phyloP scores from a whole-genome alignment of 2,113 vertebrate species.

The Ia io region DNA sequence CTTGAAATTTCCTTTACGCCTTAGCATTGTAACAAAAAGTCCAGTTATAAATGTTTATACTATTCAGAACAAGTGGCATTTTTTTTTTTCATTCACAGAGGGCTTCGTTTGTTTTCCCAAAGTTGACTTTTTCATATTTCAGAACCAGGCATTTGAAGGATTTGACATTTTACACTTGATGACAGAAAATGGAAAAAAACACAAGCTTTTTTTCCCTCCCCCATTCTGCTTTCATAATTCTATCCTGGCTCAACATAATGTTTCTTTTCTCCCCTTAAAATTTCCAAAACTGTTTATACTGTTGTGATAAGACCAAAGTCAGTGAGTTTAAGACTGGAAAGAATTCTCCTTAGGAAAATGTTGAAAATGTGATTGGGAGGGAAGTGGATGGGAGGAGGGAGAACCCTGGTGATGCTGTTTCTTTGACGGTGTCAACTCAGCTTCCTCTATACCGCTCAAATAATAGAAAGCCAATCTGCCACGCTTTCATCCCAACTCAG shows the following conservation, averaged over 20 bases:
- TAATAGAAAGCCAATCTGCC: not conserved
- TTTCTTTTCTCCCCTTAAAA: not conserved
- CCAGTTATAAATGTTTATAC: not conserved
- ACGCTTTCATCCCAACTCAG: not conserved
- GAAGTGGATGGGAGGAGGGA: not conserved
- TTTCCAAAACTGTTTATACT: slow-evolving; percentile 20
- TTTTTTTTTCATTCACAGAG: not conserved
- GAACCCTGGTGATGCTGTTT: not conserved
- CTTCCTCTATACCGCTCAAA: not conserved
- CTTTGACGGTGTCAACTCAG: not conserved
- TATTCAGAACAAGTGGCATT: not conserved
- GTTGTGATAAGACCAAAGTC: slow-evolving; percentile 18
- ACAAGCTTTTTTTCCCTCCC: not conserved
- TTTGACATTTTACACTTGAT: slow-evolving; percentile 27
- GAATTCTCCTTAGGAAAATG: slow-evolving; percentile 31
- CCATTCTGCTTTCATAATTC: slow-evolving; percentile 16
- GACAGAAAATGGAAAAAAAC: slow-evolving; percentile 37
- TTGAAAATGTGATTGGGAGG: not conserved
- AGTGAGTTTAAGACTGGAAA: not conserved
- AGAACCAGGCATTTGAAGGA: not conserved
- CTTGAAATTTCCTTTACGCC: not conserved
- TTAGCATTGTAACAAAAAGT: not conserved
- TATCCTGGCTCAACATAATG: not conserved
- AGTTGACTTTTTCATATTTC: slow-evolving; percentile 48
- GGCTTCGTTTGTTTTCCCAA: not conserved